Percentiles rank a stretch among this genome's conserved stretches.
Conservation (phyloP, 1,140 invertebrate genomes). For the Drosophila subpulchrella region DNA sequence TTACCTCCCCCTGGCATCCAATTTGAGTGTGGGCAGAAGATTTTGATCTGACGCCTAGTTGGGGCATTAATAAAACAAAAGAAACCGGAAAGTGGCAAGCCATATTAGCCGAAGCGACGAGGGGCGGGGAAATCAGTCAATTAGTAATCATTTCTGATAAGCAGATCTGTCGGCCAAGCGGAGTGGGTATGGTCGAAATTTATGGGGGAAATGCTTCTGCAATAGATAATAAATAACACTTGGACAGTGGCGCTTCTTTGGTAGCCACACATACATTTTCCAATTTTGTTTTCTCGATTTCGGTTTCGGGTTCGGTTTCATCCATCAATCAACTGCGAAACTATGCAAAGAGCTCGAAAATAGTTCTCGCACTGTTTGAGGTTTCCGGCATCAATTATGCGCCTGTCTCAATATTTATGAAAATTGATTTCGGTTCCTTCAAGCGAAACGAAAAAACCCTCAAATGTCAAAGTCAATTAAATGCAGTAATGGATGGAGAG, state of each 20-base stretch:
- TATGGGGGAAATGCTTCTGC: constrained; percentile 67
- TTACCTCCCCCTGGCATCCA: constrained; percentile 37
- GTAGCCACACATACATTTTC: constrained; percentile 13
- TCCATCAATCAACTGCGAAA: constrained; percentile 70
- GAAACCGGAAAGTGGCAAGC: constrained; percentile 46
- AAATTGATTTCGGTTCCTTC: constrained; percentile 70
- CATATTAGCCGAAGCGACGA: constrained; percentile 2
- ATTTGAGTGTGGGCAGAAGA: constrained; percentile 37
- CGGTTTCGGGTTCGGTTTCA: constrained; percentile 35
- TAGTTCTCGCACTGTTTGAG: constrained; percentile 47
- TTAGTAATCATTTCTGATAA: constrained; percentile 73
- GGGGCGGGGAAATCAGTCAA: constrained; percentile 63
- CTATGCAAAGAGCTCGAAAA: constrained; percentile 56
- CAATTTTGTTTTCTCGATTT: constrained; percentile 44
- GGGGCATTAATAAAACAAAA: constrained; percentile 77
- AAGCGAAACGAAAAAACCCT: constrained; percentile 39
- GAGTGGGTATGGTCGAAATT: constrained; percentile 37
- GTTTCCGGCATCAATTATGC: constrained; percentile 72
- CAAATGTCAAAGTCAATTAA: constrained; percentile 77
- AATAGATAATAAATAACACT: constrained; percentile 75
- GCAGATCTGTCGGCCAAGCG: constrained; percentile 16
- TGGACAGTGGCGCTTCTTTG: constrained; percentile 15
- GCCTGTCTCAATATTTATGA: constrained; percentile 81
- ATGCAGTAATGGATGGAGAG: constrained; percentile 37
- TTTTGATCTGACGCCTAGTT: constrained; percentile 60